A percentile compares a stretch with the other conserved stretches of the same genome.
Conservation (phyloP, 2,113 vertebrate species). For the Riparia riparia region DNA sequence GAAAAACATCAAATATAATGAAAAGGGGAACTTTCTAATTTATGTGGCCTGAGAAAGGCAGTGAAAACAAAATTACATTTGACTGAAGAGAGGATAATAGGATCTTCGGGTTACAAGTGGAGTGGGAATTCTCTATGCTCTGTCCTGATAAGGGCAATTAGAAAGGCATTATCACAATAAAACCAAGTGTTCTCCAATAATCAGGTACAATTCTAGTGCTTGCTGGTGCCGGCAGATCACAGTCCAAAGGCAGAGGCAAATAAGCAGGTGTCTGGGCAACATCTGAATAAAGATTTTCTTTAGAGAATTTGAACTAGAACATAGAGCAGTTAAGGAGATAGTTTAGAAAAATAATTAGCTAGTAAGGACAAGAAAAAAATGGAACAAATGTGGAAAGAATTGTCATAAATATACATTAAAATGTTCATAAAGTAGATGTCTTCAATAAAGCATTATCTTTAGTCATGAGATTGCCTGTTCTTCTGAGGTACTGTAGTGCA, state of each 20-base stretch:
- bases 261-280: not conserved
- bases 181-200: constrained; percentile 47
- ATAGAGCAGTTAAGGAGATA: not conserved
- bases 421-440: not conserved
- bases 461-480: not conserved
- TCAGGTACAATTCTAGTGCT: not conserved
- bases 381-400: not conserved
- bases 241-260: not conserved
- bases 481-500: not conserved
- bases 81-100: constrained; percentile 61
- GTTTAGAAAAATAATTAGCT: not conserved
- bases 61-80: constrained; percentile 55
- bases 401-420: not conserved
- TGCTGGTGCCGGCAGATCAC: not conserved
- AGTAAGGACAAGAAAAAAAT: not conserved
- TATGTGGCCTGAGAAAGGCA: constrained; percentile 44
- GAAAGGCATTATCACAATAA: constrained; percentile 54
- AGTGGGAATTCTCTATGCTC: constrained; percentile 46
- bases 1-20: constrained; percentile 12
- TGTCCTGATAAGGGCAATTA: constrained; percentile 72
- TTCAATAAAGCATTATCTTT: not conserved
- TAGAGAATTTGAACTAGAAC: not conserved
- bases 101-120: constrained; percentile 40
- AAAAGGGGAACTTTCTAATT: constrained; percentile 35
- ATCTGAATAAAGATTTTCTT: not conserved